Conservation (phyloP, 1,140 invertebrate genomes). For the Drosophila sucinea region DNA sequence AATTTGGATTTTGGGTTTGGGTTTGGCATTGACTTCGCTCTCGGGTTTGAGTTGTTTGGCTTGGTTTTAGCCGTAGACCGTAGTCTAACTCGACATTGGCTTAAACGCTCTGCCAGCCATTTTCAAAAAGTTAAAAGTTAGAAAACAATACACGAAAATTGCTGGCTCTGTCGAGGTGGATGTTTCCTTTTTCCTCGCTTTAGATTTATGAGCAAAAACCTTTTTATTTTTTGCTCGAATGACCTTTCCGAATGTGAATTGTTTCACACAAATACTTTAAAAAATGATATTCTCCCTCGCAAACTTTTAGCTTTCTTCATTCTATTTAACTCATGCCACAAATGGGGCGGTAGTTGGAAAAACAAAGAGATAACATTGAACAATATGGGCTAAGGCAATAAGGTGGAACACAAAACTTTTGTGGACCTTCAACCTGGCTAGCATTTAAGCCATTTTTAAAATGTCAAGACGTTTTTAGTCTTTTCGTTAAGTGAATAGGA, state of each 20-base stretch:
- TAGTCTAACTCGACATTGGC: constrained; percentile 71
- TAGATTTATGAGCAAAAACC: constrained; percentile 21
- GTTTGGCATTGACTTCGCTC: constrained; percentile 33
- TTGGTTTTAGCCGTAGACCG: constrained; percentile 50
- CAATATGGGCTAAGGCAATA: neutral
- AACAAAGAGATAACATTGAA: neutral
- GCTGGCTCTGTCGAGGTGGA: constrained; percentile 45
- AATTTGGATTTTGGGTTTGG: constrained; percentile 30
- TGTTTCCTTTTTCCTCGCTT: constrained; percentile 14
- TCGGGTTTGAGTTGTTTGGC: constrained; percentile 57
- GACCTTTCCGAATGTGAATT: constrained; percentile 12
- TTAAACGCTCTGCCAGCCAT: constrained; percentile 51
- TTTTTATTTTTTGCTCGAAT: constrained; percentile 17
- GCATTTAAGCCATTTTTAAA: neutral
- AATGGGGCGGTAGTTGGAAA: neutral
- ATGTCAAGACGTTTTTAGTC: neutral
- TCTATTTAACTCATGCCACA: constrained; percentile 1
- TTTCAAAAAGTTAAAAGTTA: constrained; percentile 71
- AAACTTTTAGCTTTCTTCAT: neutral
- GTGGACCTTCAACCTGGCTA: neutral
- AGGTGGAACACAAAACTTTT: neutral
- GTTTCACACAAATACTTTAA: constrained; percentile 12
- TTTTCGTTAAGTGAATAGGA: neutral
- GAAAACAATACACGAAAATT: constrained; percentile 65
- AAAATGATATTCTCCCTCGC: neutral